Base-by-base conservation (phyloP, 92 coral and sea anemone genomes). In the Siderastrea radians region DNA sequence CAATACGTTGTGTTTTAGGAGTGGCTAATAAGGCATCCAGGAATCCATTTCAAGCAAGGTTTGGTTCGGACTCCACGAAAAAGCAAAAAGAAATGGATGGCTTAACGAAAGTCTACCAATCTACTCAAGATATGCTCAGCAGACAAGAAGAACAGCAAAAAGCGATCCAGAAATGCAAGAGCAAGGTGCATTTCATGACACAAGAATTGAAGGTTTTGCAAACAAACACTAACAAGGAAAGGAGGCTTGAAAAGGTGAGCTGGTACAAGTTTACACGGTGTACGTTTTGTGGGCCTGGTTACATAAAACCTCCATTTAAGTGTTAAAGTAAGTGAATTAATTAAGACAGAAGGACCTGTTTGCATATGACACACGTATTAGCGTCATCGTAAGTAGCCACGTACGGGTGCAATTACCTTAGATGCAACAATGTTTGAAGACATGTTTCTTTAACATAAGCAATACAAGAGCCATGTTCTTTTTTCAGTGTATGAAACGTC, bases 141-240 rank as follows among this genome's bases (percentile, higher is more conserved):
- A 49, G 44, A 71, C 91, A 77, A n/a, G 70, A 17, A 46, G 82
- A 77, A 10, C 82, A 61, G 82, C 43, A 46, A 45, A 77, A 46
- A 10, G 82, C 52, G 15, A 15, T 77, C 10, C 68, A 77, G 82
- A 77, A 77, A 58, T 77, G n/a, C 46, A 77, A 48, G 65, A 47
- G n/a, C 82, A 77, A 61, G 55, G 66, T 77, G 38, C 69, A 47
- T 2, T 77, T 47, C 46, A 77, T 77, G 82, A 61, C 82, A 3
- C 50, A 77, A 62, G 82, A 77, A 16, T 59, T 77, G 50, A 54
- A 61, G 11, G 61, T 44, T 13, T 47, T 77, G 19, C 69, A 77
- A 59, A 60, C 38, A 5, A 77, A 16, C 14, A 77, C 70, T 60
- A 9, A 47, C 26, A 46, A 60, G 82, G 58, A 61, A 2, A 65